A percentile compares a stretch with the other conserved stretches of the same genome.
Conservation (phyloP, 1,140 invertebrate species). For the Zaprionus inermis region DNA sequence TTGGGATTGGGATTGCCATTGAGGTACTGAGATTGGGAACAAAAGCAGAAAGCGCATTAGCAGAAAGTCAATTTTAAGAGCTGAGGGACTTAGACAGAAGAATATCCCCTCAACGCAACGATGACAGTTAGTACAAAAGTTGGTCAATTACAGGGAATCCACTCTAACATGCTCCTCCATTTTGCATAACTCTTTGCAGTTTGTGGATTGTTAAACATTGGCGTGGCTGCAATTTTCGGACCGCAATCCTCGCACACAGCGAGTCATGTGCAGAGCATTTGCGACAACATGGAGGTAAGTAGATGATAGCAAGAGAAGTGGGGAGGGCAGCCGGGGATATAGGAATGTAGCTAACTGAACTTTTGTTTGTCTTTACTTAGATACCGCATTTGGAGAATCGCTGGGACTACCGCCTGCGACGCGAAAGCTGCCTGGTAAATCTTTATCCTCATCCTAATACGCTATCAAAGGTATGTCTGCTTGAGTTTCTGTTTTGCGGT, state of each 20-base stretch:
- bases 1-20: conserved; percentile 10
- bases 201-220: conserved; percentile 93
- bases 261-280: conserved; percentile 97
- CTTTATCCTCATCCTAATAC: conserved; percentile 96
- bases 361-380: conserved; percentile 45
- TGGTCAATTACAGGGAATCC: conserved; percentile 40
- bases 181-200: conserved; percentile 87
- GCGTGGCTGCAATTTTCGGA: conserved; percentile 97
- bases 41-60: conserved; percentile 51
- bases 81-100: conserved; percentile 47
- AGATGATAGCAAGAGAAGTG: not conserved
- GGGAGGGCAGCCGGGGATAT: not conserved
- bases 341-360: conserved; percentile 3
- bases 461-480: conserved; percentile 90
- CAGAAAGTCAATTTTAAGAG: conserved; percentile 66
- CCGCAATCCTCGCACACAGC: conserved; percentile 95
- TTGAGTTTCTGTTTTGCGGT: conserved; percentile 8
- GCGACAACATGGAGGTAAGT: conserved; percentile 94
- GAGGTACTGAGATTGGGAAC: conserved; percentile 27
- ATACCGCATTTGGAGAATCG: conserved; percentile 97
- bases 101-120: conserved; percentile 25
- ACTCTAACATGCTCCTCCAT: conserved; percentile 18
- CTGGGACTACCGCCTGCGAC: conserved; percentile 94
- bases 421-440: conserved; percentile 96
- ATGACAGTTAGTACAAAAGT: conserved; percentile 31